Percentiles rank a stretch among this genome's conserved stretches.
These are phyloP conservation scores for Origma solitaria DNA, from an alignment of 2,113 vertebrate genomes.

Conservation along the genomic window DNA sequence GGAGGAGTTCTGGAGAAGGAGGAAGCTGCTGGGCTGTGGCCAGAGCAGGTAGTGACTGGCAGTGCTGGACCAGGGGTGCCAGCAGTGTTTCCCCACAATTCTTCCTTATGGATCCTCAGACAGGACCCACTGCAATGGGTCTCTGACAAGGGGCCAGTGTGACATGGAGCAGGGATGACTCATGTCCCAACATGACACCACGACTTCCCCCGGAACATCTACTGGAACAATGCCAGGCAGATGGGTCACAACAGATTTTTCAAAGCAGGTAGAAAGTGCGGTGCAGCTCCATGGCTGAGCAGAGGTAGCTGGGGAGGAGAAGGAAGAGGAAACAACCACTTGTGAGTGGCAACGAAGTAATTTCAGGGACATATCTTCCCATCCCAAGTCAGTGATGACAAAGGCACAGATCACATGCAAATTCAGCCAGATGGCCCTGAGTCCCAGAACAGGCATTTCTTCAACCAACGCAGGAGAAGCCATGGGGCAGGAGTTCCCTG, in stretches of 20 bases:
- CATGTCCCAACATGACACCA: not conserved
- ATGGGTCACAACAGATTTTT: not conserved
- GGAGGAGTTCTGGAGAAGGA: not conserved
- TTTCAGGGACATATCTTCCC: not conserved
- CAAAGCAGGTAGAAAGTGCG: not conserved
- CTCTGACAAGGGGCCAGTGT: not conserved
- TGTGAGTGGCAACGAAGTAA: accelerated
- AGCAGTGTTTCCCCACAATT: not conserved
- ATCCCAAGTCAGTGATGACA: not conserved
- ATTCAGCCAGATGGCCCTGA: accelerated
- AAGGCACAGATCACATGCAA: not conserved
- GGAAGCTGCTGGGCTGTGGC: not conserved
- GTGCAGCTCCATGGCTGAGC: not conserved
- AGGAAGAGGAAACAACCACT: not conserved
- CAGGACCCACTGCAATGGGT: not conserved
- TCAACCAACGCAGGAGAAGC: accelerated
- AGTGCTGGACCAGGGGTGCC: not conserved
- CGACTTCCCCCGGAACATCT: not conserved
- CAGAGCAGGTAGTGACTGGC: not conserved
- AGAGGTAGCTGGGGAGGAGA: not conserved
- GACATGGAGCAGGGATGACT: not conserved
- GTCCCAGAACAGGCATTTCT: not conserved
- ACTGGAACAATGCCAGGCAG: not conserved
- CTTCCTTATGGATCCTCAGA: not conserved
- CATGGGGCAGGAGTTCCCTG: not conserved